Conservation (phyloP, 2,797 vertebrate genomes). For the Neopelma chrysocephalum region DNA sequence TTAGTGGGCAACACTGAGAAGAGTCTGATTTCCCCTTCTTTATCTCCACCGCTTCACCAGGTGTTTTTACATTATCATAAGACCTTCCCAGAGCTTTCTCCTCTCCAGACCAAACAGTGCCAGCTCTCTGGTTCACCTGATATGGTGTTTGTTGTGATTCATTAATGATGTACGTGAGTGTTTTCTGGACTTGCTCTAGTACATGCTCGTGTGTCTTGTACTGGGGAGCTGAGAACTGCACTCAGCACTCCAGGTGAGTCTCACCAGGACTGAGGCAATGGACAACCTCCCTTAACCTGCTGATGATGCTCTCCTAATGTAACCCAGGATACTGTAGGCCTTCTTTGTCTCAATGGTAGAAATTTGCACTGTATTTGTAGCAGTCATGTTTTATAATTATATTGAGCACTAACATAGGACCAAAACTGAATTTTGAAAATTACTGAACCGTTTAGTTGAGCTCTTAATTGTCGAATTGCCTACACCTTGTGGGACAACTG, state of each 20-base stretch:
- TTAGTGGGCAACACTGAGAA: background rate
- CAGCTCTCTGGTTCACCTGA: background rate
- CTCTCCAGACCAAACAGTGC: background rate
- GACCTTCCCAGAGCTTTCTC: background rate
- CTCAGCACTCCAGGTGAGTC: background rate
- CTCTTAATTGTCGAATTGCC: background rate
- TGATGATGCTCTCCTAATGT: background rate
- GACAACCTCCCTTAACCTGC: background rate
- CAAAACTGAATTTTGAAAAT: background rate
- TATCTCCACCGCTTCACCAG: background rate
- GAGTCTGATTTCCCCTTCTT: background rate
- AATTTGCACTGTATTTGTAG: background rate
- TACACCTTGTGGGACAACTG: background rate
- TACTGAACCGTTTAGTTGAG: background rate
- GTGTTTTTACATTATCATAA: background rate
- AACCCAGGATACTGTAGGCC: background rate
- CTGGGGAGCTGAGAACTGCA: background rate
- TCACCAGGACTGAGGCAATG: background rate
- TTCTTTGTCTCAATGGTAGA: background rate
- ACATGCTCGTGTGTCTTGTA: rapidly evolving
- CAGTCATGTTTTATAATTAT: background rate
- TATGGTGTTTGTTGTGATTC: background rate
- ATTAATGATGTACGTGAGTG: rapidly evolving
- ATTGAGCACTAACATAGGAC: background rate
- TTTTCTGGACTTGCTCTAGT: background rate